Evolutionary conservation across 2,113 vertebrate species (phyloP).

Genomic region (Zosterops borbonicus): DNA sequence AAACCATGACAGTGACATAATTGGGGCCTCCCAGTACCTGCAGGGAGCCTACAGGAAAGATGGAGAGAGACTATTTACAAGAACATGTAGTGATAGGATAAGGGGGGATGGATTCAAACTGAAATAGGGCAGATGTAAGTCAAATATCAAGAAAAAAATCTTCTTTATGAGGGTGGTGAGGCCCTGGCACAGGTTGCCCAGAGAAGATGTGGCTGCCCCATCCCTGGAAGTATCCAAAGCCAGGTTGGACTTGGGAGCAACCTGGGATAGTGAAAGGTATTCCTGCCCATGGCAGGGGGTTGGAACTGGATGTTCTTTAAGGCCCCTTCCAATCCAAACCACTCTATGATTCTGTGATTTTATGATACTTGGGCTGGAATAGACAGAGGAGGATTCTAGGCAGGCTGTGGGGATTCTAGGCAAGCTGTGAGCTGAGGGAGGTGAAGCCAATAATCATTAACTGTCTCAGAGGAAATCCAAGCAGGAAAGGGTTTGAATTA

Average conservation of each 20-base stretch:
- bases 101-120: not conserved
- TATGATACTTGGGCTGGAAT: not conserved
- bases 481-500: not conserved
- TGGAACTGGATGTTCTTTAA: not conserved
- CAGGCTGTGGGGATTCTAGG: not conserved
- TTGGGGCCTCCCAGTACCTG: not conserved
- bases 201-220: not conserved
- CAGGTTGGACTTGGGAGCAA: not conserved
- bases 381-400: not conserved
- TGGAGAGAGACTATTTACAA: not conserved
- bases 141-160: not conserved
- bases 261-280: not conserved
- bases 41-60: not conserved
- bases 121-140: not conserved
- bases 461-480: not conserved
- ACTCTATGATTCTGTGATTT: not conserved
- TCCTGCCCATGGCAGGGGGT: not conserved
- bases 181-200: not conserved
- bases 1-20: not conserved
- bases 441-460: not conserved
- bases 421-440: not conserved
- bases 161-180: not conserved
- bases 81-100: not conserved
- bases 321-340: not conserved
- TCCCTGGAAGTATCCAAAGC: not conserved